Percentiles rank a stretch among this genome's conserved stretches.
Evolutionary conservation across 2,888 invertebrate genomes (phyloP).

Genomic region (Nowickia ferox): DNA sequence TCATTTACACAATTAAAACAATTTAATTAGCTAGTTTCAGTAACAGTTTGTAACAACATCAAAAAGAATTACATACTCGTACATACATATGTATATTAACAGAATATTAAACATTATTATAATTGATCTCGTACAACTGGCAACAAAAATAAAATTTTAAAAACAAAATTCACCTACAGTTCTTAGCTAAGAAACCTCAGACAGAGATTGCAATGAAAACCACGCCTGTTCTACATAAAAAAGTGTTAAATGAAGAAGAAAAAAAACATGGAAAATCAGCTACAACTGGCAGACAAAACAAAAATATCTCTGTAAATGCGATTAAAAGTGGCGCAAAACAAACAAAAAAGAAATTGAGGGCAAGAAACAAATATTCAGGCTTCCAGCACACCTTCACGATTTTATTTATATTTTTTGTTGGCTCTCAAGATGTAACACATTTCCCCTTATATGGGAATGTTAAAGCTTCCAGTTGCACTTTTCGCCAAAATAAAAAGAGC

Average conservation of each 20-base stretch:
- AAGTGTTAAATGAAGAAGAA: constrained; percentile 23
- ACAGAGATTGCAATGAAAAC: constrained; percentile 20
- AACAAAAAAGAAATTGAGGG: constrained; percentile 15
- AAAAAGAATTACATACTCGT: constrained; percentile 20
- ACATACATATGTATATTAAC: too few species aligned
- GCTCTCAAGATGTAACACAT: neutral
- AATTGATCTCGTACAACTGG: constrained; percentile 28
- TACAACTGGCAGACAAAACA: constrained; percentile 6
- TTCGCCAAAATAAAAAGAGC: neutral
- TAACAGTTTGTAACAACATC: constrained; percentile 15
- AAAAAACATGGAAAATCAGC: neutral
- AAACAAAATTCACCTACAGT: neutral
- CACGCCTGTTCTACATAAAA: constrained; percentile 51
- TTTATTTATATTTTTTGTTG: neutral
- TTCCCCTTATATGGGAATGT: constrained; percentile 57
- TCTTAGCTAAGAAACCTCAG: constrained; percentile 4
- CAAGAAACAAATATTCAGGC: constrained; percentile 4
- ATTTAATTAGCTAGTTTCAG: constrained; percentile 47
- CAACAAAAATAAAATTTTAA: neutral
- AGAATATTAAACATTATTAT: constrained; percentile 27
- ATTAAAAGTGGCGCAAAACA: constrained; percentile 9
- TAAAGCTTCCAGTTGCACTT: constrained; percentile 60
- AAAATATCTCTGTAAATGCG: neutral
- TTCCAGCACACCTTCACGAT: constrained; percentile 38
- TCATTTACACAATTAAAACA: constrained; percentile 33